A percentile compares a stretch with the other conserved stretches of the same genome.
phyloP scores from a whole-genome alignment of 2,797 vertebrate genomes.

The Bradypodion ventrale region DNA sequence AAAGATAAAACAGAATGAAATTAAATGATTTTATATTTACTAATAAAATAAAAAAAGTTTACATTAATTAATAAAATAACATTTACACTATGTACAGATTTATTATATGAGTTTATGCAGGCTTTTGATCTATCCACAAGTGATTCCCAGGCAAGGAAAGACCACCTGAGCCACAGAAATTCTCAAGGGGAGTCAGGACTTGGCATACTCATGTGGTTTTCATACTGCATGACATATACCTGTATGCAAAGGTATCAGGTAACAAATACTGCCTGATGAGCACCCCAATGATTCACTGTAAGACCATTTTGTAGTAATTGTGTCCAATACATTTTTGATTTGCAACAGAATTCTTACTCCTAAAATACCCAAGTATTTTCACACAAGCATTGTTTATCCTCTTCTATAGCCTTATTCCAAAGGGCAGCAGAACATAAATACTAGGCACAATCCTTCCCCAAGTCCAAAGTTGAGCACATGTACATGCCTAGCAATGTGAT shows the following conservation, averaged over 20 bases:
- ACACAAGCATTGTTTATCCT: background rate
- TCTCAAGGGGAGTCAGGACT: background rate
- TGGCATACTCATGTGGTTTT: background rate
- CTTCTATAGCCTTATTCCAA: background rate
- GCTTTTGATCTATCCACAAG: background rate
- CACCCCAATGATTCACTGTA: background rate
- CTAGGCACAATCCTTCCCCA: background rate
- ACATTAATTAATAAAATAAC: background rate
- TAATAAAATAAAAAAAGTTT: background rate
- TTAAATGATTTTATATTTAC: too few species aligned
- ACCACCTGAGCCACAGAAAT: background rate
- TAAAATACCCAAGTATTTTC: background rate
- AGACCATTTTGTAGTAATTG: too few species aligned
- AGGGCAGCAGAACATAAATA: too few species aligned
- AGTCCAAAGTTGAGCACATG: background rate
- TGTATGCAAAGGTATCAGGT: background rate
- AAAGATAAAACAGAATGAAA: background rate
- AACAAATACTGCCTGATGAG: background rate
- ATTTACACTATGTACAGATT: background rate
- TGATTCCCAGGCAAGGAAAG: background rate
- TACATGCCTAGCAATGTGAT: background rate
- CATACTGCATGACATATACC: background rate
- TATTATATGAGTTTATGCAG: background rate
- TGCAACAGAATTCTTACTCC: background rate
- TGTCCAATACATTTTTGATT: background rate